Conservation (phyloP, 2,113 vertebrate species). For the Isurus oxyrinchus region DNA sequence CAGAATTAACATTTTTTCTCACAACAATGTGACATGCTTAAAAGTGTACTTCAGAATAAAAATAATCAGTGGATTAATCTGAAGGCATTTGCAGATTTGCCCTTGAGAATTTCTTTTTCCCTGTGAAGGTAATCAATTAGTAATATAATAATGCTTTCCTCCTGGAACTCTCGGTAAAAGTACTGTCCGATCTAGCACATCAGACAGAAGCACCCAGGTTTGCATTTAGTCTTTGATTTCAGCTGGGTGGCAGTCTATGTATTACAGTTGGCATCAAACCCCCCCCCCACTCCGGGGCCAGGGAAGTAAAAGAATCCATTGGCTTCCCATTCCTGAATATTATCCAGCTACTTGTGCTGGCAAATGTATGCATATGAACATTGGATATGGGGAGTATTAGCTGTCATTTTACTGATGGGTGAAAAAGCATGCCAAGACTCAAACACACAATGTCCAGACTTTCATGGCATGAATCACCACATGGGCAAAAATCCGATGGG, state of each 20-base stretch:
- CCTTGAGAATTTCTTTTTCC: neutral
- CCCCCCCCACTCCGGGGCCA: neutral
- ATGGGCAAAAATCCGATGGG: neutral
- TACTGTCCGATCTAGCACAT: neutral
- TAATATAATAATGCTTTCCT: neutral
- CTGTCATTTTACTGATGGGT: neutral
- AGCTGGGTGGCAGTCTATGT: neutral
- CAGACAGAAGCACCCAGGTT: neutral
- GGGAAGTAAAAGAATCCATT: neutral
- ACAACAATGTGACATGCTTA: too few species aligned
- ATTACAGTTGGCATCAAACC: neutral
- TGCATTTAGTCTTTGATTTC: neutral
- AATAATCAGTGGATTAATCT: neutral
- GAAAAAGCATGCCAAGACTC: neutral
- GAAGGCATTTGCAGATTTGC: too few species aligned
- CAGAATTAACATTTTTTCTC: too few species aligned
- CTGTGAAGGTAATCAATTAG: neutral
- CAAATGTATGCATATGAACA: neutral
- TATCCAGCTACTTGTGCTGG: neutral
- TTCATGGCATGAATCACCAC: neutral
- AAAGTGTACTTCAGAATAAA: too few species aligned
- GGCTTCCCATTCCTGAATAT: neutral
- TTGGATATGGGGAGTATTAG: too few species aligned
- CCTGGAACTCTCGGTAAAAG: neutral
- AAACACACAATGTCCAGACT: too few species aligned